Evolutionary conservation across 2,797 vertebrate genomes (phyloP).

Genomic region (Anabacerthia variegaticeps): DNA sequence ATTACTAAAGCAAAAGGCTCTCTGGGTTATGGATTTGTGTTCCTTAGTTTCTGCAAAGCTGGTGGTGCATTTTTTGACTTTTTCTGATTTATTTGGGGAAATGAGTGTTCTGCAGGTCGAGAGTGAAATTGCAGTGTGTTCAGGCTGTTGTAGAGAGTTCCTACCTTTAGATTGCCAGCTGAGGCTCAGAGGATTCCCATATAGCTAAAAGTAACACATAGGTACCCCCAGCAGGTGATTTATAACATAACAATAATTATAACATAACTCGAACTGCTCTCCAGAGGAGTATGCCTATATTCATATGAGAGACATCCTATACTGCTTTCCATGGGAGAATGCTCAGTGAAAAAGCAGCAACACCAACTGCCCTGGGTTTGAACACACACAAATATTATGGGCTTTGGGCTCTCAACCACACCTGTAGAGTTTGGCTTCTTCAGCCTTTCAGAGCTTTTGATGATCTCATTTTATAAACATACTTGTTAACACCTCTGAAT

Average conservation of each 20-base stretch:
- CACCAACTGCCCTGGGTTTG: neutral
- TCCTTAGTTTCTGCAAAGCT: neutral
- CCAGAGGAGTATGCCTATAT: neutral
- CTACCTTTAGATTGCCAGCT: neutral
- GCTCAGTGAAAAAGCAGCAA: neutral
- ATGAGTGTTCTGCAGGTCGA: neutral
- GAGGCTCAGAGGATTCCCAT: neutral
- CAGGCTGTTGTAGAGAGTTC: neutral
- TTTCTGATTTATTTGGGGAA: neutral
- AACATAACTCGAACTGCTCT: neutral
- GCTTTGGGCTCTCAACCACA: neutral
- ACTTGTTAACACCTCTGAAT: neutral
- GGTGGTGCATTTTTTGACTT: neutral
- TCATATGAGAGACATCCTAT: neutral
- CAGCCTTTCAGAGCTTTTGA: neutral
- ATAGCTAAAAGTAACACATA: neutral
- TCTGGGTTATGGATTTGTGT: neutral
- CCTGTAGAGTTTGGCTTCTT: neutral
- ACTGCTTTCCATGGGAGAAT: fast-evolving
- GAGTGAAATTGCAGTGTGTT: neutral
- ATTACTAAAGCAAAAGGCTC: neutral
- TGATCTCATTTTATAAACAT: neutral
- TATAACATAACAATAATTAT: neutral
- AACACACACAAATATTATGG: neutral
- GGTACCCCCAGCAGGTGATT: neutral